phyloP scores from a whole-genome alignment of 2,113 vertebrate genomes.

The Phalacrocorax brasilianus region DNA sequence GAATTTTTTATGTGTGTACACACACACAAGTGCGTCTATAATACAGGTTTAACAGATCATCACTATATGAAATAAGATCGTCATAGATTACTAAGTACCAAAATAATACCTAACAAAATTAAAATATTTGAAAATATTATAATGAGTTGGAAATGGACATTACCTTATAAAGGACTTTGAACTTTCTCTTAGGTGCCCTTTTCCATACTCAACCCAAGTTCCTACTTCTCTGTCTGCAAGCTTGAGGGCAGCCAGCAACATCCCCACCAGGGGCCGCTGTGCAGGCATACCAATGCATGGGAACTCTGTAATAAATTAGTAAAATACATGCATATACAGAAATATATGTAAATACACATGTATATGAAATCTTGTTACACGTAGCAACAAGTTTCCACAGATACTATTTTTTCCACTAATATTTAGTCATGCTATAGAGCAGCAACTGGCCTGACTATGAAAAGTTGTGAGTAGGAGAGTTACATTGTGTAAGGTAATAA shows the following conservation, averaged over 20 bases:
- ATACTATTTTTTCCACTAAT: not conserved
- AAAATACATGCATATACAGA: not conserved
- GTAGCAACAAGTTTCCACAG: not conserved
- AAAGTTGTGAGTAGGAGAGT: not conserved
- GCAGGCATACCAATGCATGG: not conserved
- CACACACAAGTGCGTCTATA: accelerated
- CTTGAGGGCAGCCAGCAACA: not conserved
- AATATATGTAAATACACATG: not conserved
- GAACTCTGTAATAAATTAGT: not conserved
- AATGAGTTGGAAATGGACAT: not conserved
- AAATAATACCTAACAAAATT: not conserved
- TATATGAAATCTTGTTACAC: not conserved
- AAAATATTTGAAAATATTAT: not conserved
- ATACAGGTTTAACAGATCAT: not conserved
- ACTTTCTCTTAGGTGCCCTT: not conserved
- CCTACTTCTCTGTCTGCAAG: not conserved
- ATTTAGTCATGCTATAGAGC: not conserved
- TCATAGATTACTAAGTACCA: not conserved
- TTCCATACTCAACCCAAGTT: not conserved
- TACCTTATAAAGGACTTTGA: not conserved
- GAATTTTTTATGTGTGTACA: not conserved
- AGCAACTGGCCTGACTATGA: not conserved
- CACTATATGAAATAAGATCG: not conserved
- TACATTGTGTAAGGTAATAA: not conserved
- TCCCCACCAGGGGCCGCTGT: not conserved